Percentiles rank a stretch among this genome's conserved stretches.
Conservation (phyloP, 1,140 invertebrate genomes). For the Drosophila busckii region DNA sequence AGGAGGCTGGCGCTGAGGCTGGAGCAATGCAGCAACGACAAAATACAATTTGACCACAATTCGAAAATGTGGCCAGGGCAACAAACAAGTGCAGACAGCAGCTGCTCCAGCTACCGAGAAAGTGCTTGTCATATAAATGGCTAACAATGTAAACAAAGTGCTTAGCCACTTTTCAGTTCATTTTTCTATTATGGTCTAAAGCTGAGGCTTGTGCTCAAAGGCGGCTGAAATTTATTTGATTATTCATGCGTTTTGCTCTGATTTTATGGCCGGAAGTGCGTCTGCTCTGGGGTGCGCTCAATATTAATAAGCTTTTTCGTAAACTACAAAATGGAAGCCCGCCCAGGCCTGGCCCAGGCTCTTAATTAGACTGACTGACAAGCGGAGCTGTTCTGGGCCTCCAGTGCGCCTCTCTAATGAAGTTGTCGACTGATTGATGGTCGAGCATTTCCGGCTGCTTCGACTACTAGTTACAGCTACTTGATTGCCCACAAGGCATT, state of each 20-base stretch:
- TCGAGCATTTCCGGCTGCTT: conserved; percentile 42
- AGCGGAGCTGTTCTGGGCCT: conserved; percentile 43
- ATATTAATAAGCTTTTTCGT: conserved; percentile 56
- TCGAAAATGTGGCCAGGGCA: conserved; percentile 46
- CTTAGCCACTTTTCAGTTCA: conserved; percentile 28
- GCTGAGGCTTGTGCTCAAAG: neutral
- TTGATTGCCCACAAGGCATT: conserved; percentile 14
- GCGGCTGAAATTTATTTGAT: conserved; percentile 19
- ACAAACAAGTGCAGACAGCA: conserved; percentile 9
- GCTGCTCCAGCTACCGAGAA: neutral
- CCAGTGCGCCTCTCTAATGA: conserved; percentile 41
- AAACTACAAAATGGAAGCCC: conserved; percentile 33
- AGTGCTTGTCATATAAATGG: conserved; percentile 26
- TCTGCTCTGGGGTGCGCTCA: conserved; percentile 14
- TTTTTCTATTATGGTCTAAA: conserved; percentile 10
- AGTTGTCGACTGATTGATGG: conserved; percentile 63
- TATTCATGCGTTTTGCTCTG: conserved; percentile 23
- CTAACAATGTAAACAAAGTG: conserved; percentile 48
- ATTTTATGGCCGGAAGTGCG: conserved; percentile 18
- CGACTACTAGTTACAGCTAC: neutral
- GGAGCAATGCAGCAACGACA: conserved; percentile 29
- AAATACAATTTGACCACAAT: conserved; percentile 66
- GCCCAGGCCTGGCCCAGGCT: no score
- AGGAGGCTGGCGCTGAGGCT: conserved; percentile 7
- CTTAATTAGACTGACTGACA: conserved; percentile 52